Evolutionary conservation across 1,140 invertebrate species (phyloP), one percentile per base, ranked within the genome.

Genomic region (Helicorthomorpha holstii): DNA sequence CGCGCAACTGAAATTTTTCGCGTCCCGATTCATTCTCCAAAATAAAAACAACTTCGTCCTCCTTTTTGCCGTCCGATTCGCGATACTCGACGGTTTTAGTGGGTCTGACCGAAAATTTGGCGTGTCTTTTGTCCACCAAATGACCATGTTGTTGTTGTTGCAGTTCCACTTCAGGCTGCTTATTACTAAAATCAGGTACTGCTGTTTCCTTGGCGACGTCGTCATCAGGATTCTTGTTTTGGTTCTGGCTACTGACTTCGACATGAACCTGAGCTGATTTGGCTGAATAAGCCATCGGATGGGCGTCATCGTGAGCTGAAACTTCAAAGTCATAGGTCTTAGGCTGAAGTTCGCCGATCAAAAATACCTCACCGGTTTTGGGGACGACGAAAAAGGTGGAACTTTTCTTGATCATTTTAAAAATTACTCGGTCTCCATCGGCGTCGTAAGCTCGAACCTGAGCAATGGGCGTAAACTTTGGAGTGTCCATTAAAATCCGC

Each of bases 11-110:
- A 65, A 91, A 94, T 10, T 83, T 87, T 65, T 94, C 89, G 59
- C 83, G 77, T 52, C 91, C 85, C 22, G 84, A 85, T 68, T 92
- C 86, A 64, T 91, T 92, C 60, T 91, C 88, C 46, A 94, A 67
- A 42, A 85, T 82, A 65, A 93, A 92, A 26, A 90, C 87, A 47
- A 83, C 79, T 60, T 85, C 80, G 42, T 85, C 85, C 64, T 91
- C 85, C 2, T 79, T 77, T 61, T 87, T 82, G 2, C 89, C 90
- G 57, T 93, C 88, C 3, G 84, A 79, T 66, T 94, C 90, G 0
- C 83, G 84, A 62, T 91, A 91, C 57, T 92, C 88, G 52, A 90
- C 86, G 53, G 87, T 77, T 69, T 92, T 92, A 0, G 88, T 93
- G 1, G 88, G 87, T 27, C 89, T 69, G 0, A 92, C 86, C 0